Evolutionary conservation across 1,140 invertebrate genomes (phyloP).

Genomic region (Ephestia elutella): DNA sequence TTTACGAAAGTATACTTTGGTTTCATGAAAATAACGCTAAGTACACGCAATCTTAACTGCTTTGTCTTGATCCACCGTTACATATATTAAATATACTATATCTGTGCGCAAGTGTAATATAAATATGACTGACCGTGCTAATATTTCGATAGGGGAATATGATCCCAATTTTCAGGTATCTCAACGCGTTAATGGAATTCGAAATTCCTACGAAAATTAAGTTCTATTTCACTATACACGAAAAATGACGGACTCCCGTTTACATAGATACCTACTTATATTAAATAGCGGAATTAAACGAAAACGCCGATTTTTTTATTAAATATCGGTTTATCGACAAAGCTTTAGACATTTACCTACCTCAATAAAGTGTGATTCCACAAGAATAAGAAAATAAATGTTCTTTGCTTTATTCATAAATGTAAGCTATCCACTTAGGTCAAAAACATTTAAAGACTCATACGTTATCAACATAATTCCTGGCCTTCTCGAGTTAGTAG

Average conservation of each 20-base stretch:
- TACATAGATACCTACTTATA: background rate
- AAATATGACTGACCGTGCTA: slow-evolving; percentile 12
- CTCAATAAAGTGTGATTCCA: no score
- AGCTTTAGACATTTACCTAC: no score
- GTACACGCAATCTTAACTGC: slow-evolving; percentile 4
- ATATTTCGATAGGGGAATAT: slow-evolving; percentile 5
- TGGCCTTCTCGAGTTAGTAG: no score
- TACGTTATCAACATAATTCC: no score
- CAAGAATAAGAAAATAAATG: no score
- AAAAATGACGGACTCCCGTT: slow-evolving; percentile 4
- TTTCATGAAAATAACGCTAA: slow-evolving; percentile 1
- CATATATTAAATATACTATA: slow-evolving; percentile 2
- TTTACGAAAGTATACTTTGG: slow-evolving; percentile 5
- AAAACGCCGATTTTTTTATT: no score
- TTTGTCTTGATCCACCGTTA: background rate
- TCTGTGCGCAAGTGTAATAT: slow-evolving; percentile 2
- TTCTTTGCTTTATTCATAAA: no score
- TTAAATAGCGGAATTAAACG: background rate
- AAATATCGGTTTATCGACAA: no score
- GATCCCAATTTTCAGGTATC: slow-evolving; percentile 8
- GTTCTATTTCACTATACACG: slow-evolving; percentile 6
- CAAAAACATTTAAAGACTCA: no score
- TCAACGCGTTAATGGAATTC: slow-evolving; percentile 9
- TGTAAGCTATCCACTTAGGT: no score
- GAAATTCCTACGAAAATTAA: slow-evolving; percentile 7